phyloP scores from a whole-genome alignment of 2,113 vertebrate species.

The Manacus vitellinus region DNA sequence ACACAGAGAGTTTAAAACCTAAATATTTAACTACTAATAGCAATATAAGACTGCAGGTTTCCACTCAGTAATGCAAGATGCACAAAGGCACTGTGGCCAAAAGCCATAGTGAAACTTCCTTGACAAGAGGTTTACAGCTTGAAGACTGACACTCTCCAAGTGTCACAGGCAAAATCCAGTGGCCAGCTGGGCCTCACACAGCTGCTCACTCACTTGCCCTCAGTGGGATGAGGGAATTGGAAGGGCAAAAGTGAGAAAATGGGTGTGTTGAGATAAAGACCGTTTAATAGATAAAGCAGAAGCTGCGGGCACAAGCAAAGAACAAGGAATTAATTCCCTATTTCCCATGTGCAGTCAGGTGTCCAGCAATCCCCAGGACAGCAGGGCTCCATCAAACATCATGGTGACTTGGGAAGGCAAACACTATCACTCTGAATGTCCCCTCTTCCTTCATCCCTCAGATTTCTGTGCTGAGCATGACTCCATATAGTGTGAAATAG shows the following conservation, averaged over 20 bases:
- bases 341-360: neutral
- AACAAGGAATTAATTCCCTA: neutral
- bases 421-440: neutral
- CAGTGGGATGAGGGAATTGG: neutral
- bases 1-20: neutral
- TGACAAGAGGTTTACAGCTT: neutral
- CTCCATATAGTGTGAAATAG: neutral
- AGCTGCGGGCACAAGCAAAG: neutral
- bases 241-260: neutral
- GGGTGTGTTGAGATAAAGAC: neutral
- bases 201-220: rapidly evolving
- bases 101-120: neutral
- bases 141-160: neutral
- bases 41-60: neutral
- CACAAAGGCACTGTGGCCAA: neutral
- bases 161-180: neutral
- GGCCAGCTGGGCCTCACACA: neutral
- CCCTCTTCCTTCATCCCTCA: neutral
- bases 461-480: neutral
- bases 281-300: neutral
- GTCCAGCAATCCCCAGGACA: neutral
- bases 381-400: rapidly evolving
- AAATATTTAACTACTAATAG: neutral
- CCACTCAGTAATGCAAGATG: neutral
- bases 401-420: neutral